Evolutionary conservation across 2,888 invertebrate species (phyloP).

Genomic region (Chelonus formosanus): DNA sequence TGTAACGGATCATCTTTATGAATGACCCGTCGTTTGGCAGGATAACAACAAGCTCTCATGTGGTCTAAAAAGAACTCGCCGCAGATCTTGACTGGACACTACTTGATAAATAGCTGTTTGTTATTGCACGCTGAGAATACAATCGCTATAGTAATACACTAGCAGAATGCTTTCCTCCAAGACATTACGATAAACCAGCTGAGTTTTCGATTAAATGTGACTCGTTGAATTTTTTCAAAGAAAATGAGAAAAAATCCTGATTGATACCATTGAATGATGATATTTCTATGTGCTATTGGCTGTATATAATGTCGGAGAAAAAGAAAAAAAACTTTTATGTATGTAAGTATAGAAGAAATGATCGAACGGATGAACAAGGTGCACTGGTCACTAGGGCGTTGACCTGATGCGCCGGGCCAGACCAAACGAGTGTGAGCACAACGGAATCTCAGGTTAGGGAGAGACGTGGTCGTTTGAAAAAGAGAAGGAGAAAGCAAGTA

Average conservation of each 20-base stretch:
- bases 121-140: constrained; percentile 29
- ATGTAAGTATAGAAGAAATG: constrained; percentile 17
- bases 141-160: constrained; percentile 2
- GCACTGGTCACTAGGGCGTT: constrained; percentile 64
- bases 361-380: constrained; percentile 51
- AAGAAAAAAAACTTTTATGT: constrained; percentile 5
- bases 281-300: not conserved
- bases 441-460: constrained; percentile 45
- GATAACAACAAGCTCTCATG: constrained; percentile 31
- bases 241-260: constrained; percentile 1
- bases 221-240: constrained; percentile 10
- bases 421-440: constrained; percentile 57
- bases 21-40: constrained; percentile 32
- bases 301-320: constrained; percentile 2
- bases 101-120: constrained; percentile 32
- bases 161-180: no score
- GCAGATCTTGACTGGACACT: not conserved
- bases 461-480: constrained; percentile 18
- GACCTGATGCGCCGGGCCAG: constrained; percentile 57
- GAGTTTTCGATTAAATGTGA: not conserved
- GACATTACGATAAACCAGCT: not conserved
- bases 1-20: constrained; percentile 34
- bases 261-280: constrained; percentile 4
- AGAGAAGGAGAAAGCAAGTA: constrained; percentile 30
- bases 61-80: constrained; percentile 10